phyloP scores from a whole-genome alignment of 1,140 invertebrate species.

The Thaumetopoea pityocampa region DNA sequence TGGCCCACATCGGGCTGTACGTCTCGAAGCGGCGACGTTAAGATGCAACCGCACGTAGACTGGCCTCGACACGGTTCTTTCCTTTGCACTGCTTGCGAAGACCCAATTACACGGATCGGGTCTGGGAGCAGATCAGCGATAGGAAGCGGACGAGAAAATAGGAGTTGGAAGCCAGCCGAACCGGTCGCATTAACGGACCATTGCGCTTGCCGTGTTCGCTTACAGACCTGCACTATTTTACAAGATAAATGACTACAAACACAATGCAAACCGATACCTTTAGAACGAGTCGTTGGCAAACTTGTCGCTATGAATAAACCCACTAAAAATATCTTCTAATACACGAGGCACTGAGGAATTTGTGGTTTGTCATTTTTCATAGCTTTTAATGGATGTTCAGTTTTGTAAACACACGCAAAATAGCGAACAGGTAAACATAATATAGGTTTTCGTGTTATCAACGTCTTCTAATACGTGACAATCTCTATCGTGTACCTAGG shows the following conservation, averaged over 20 bases:
- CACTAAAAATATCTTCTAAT: neutral
- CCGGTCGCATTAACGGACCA: constrained; percentile 28
- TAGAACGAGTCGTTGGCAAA: neutral
- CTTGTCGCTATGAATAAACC: neutral
- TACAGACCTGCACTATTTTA: constrained; percentile 4
- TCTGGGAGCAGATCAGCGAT: constrained; percentile 38
- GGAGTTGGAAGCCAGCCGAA: constrained; percentile 27
- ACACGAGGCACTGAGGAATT: too few relatives aligned
- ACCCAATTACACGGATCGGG: constrained; percentile 44
- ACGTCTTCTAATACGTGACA: constrained; percentile 27
- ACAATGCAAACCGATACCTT: neutral
- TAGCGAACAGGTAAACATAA: neutral
- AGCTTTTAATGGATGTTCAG: too few relatives aligned
- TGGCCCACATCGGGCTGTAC: constrained; percentile 32
- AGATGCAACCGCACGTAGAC: constrained; percentile 30
- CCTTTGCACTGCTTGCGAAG: constrained; percentile 41
- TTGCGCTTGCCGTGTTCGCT: constrained; percentile 3
- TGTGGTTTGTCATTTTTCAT: too few relatives aligned
- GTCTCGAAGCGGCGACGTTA: constrained; percentile 34
- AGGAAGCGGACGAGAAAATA: constrained; percentile 41
- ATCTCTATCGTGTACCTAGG: too few relatives aligned
- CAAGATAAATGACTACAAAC: constrained; percentile 8
- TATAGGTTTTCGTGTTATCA: constrained; percentile 2
- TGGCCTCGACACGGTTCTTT: constrained; percentile 54
- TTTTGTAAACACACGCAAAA: too few relatives aligned